Percentiles rank a stretch among this genome's conserved stretches.
Evolutionary conservation across 2,888 invertebrate genomes (phyloP).

Genomic region (Stenichneumon culpator): DNA sequence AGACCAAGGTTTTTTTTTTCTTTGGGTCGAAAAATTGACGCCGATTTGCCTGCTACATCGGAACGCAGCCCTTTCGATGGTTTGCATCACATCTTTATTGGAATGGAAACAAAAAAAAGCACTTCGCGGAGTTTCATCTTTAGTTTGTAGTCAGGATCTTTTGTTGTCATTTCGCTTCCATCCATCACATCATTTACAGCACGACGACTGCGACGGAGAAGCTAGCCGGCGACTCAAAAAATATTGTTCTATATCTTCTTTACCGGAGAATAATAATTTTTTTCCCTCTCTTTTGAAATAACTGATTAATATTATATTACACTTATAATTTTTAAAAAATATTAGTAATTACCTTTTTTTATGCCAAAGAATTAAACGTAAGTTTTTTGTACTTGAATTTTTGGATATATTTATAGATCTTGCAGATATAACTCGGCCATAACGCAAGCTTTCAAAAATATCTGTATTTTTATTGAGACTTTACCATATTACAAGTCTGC

Average conservation of each 20-base stretch:
- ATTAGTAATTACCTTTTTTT: not conserved
- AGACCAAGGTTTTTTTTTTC: not conserved
- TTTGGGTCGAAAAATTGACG: not conserved
- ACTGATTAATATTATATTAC: not conserved
- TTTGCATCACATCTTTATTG: not conserved
- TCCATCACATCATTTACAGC: not conserved
- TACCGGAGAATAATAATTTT: not conserved
- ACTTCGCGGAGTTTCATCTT: not conserved
- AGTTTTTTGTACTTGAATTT: not conserved
- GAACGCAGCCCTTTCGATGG: not conserved
- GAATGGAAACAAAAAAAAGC: not conserved
- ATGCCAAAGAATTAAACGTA: not conserved
- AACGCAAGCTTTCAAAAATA: not conserved
- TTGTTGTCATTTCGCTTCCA: not conserved
- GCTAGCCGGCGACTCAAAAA: not conserved
- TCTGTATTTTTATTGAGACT: not conserved
- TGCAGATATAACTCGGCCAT: not conserved
- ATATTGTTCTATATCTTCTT: not conserved
- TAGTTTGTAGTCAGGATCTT: not conserved
- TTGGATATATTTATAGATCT: not conserved
- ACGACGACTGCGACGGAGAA: not conserved
- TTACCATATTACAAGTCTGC: not conserved
- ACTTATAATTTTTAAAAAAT: too few relatives aligned
- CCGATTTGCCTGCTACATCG: slow-evolving; percentile 2
- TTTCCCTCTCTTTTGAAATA: not conserved